Base-by-base conservation (phyloP, 2,113 vertebrate genomes). In the Hyperopisus bebe region DNA sequence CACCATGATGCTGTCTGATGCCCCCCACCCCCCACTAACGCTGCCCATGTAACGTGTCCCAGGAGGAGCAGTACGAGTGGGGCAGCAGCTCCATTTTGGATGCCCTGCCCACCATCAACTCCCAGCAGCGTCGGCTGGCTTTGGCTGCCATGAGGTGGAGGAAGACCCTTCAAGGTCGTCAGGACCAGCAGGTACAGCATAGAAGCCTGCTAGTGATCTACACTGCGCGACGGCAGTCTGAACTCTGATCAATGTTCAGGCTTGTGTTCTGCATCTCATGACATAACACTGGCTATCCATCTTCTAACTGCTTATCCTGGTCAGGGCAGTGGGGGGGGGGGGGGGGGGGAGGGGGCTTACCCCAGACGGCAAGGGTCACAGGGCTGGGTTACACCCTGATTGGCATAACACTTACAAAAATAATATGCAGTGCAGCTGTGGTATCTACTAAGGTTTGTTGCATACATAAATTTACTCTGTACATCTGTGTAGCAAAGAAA, bases 31-130 rank as follows among this genome's bases (percentile, higher is more conserved):
- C 11, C 44, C 9, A 11, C n/a, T 66, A 66, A 66, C 9, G n/a
- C n/a, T 48, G 47, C 44, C 42, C 24, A 51, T 48, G 0, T 88
- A 10, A 27, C 46, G 2, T 44, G 77, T 50, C 27, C 17, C 93
- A 99, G 98, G 98, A 99, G 94, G 97, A 99, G 89, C 97, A 98
- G 53, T 99, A 97, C 27, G 98, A 99, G 90, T 99, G 98, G 98
- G 98, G 98, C 92, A 98, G 96, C 85, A 95, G 94, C 90, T 97
- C 95, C 80, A 96, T 99, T 91, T 95, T 99, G 74, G 96, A 96
- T 9, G 98, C 94, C 66, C 91, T 99, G 89, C 92, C 97, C 92
- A 96, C 95, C 91, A 96, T 98, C 93, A 97, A 87, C 35, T 92
- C 96, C 19, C 97, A 97, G 91, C 98, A 99, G 91, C 97, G 94